phyloP scores from a whole-genome alignment of 2,888 invertebrate species.

The Junonia oenone region DNA sequence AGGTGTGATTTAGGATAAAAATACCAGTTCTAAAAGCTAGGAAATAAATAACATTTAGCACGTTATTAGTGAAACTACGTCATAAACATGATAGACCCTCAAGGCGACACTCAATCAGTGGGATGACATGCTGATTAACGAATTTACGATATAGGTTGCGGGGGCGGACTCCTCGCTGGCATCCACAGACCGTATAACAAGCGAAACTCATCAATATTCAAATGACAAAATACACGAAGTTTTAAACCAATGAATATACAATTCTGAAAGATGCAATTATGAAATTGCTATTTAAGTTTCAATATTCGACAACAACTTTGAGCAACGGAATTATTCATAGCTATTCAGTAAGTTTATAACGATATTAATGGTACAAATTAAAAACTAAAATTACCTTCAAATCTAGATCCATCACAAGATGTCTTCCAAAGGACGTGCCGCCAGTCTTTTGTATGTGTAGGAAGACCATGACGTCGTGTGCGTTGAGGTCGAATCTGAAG shows the following conservation, averaged over 20 bases:
- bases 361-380: too few species aligned
- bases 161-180: slow-evolving; percentile 8
- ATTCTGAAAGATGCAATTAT: not conserved
- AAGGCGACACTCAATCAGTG: slow-evolving; percentile 31
- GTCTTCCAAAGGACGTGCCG: slow-evolving; percentile 97
- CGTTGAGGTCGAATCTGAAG: slow-evolving; percentile 93
- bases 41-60: not conserved
- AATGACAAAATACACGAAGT: not conserved
- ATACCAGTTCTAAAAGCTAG: not conserved
- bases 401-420: slow-evolving; percentile 96
- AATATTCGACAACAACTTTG: not conserved
- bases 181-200: slow-evolving; percentile 3
- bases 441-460: slow-evolving; percentile 99
- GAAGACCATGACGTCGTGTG: slow-evolving; percentile 97
- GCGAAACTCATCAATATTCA: slow-evolving; percentile 8
- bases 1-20: not conserved
- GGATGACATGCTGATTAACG: slow-evolving; percentile 31
- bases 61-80: not conserved
- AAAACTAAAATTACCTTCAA: slow-evolving; percentile 69
- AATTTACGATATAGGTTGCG: slow-evolving; percentile 27
- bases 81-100: slow-evolving; percentile 23
- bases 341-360: too few species aligned
- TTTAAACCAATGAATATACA: not conserved
- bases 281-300: not conserved
- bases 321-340: too few species aligned